phyloP scores from a whole-genome alignment of 2,888 invertebrate genomes.

The Willowsia nigromaculata region DNA sequence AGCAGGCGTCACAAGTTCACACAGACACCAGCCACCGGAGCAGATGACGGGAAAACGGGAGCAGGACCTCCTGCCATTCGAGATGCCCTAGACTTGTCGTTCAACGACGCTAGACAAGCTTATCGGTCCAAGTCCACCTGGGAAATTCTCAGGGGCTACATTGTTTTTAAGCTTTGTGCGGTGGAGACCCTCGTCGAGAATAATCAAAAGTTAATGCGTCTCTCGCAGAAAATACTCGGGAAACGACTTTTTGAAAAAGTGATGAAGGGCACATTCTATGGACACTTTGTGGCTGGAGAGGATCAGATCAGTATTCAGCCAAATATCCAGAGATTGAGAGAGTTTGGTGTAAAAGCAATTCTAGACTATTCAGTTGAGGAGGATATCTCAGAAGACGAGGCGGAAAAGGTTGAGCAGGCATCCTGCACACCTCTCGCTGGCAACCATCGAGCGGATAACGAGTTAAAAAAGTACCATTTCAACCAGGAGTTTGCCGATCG shows the following conservation, averaged over 20 bases:
- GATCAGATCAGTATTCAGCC: conserved; percentile 93
- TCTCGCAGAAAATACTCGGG: conserved; percentile 88
- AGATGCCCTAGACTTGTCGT: conserved; percentile 91
- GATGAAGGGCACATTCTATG: conserved; percentile 98
- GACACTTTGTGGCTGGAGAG: conserved; percentile 99
- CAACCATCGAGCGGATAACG: conserved; percentile 66
- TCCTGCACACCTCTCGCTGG: conserved; percentile 68
- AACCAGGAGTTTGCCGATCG: conserved; percentile 97
- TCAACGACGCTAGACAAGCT: conserved; percentile 93
- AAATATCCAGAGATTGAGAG: conserved; percentile 90
- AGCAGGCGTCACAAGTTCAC: no score
- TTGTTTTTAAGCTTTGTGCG: conserved; percentile 95
- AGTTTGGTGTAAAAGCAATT: conserved; percentile 99
- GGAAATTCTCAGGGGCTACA: conserved; percentile 93
- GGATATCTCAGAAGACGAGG: conserved; percentile 95
- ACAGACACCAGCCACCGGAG: no score
- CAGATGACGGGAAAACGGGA: no score
- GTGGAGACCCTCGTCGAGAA: conserved; percentile 93
- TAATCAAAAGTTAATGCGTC: conserved; percentile 94
- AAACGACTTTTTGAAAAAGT: conserved; percentile 88
- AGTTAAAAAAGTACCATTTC: conserved; percentile 93
- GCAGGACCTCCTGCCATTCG: no score
- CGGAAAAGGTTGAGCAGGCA: conserved; percentile 93
- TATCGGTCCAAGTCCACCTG: conserved; percentile 95
- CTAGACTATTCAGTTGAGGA: conserved; percentile 99